Base-by-base conservation (phyloP, 1,140 invertebrate genomes). In the Chironomus tepperi region DNA sequence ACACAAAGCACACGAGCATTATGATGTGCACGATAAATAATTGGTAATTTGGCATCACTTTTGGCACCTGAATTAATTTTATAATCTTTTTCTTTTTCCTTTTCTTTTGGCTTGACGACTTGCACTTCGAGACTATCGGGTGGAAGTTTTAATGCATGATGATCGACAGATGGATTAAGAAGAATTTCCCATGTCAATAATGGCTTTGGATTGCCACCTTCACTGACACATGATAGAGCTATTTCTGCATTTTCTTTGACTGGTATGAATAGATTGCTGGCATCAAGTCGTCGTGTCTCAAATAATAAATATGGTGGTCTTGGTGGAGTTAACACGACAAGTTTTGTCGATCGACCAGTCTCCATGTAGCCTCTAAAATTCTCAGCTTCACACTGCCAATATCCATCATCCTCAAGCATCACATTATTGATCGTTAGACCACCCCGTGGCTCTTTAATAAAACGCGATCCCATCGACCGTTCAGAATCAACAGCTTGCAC, bases 181-280 rank as follows among this genome's bases (percentile, higher is more conserved):
- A 87, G 81, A 77, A 93, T 86, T 75, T 90, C 87, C 91, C 89
- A 93, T 57, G 86, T 86, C 77, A 91, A 84, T 47, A 88, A 85
- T 7, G 92, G 91, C 1, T 90, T 86, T 0, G 93, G 92, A 76
- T 92, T 91, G 1, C 92, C 92, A 77, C 92, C 91, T 82, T 93
- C 92, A 74, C 90, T 91, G 5, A 93, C 88, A 79, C 93, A 96
- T 76, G 91, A 87, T 73, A 95, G 86, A 65, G 88, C 89, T 42
- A 95, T 83, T 78, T 91, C 90, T 12, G 89, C 89, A 78, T 91
- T 91, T 81, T 94, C 92, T 78, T 91, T 88, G 9, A 93, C 91
- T 0, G 91, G 91, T 77, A 94, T 89, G 83, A 92, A 94, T 73
- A 90, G 88, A 83, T 93, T 94, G 75, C 91, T 90, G 0, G 91